Base-by-base conservation (phyloP, 2,113 vertebrate species). In the Mellivora capensis region DNA sequence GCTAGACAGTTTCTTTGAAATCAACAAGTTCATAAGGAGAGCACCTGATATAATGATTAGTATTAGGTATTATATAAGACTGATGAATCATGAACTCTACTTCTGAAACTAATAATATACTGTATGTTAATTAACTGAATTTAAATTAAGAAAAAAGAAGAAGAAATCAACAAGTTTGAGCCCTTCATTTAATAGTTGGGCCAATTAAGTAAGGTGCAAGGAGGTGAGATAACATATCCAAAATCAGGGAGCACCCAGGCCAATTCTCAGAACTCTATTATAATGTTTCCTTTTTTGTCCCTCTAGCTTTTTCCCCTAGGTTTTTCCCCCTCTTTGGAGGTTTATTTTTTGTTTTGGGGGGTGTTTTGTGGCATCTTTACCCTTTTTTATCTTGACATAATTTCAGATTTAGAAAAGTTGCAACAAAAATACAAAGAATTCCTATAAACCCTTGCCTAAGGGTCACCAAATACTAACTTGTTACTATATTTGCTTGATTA, bases 101-200 rank as follows among this genome's bases (percentile, higher is more conserved):
- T 18, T 69, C 67, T 37, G 67, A 37, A 69, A 69, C 67, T 69
- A 69, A 69, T 37, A 69, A 69, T 69, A 69, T 31, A 69, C 67
- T 69, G 2, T 69, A 69, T 69, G 67, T 21, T 69, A 69, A 69
- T 69, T 69, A 69, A 69, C 4, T 69, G 67, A n/a, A 69, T 69
- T 69, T 69, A 69, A 69, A 69, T 69, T n/a, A 2, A 69, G 34
- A n/a, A n/a, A 37, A 37, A 62, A 62, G 12, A 67, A 67, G 34
- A 67, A 67, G 39, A 94, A 92, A 91, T 59, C 29, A 90, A 80
- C 29, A 90, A 80, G 23, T 76, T 84, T 47, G 92, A 98, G 47
- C 6, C 11, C 27, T 83, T 87, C 72, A 86, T 62, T 94, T 95
- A 83, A 86, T 8, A 93, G 31, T 8, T 91, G n/a, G 13, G 9